phyloP scores from a whole-genome alignment of 2,797 vertebrate genomes.

The Channallabes apus region DNA sequence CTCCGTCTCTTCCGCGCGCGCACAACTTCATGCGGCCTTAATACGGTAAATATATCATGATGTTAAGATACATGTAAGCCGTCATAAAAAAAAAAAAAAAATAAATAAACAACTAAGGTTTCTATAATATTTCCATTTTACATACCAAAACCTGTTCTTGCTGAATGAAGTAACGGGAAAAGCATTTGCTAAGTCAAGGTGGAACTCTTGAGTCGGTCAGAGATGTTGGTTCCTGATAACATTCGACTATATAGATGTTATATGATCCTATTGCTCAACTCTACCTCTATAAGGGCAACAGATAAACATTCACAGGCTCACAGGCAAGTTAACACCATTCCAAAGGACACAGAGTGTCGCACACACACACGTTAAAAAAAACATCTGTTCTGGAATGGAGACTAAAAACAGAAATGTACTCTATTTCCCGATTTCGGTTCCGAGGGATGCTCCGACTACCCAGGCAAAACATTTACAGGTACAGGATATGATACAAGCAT shows the following conservation, averaged over 20 bases:
- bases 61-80: background rate
- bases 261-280: background rate
- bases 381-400: background rate
- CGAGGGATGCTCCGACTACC: constrained; percentile 53
- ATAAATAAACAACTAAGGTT: background rate
- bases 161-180: background rate
- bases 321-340: background rate
- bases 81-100: background rate
- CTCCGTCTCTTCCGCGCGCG: background rate
- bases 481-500: background rate
- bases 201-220: background rate
- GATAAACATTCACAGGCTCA: background rate
- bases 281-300: background rate
- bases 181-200: background rate
- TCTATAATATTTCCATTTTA: background rate
- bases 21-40: background rate
- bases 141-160: background rate
- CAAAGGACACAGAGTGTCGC: background rate
- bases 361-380: constrained; percentile 1
- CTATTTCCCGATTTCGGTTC: constrained; percentile 32
- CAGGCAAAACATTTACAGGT: background rate
- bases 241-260: background rate
- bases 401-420: constrained; percentile 16
- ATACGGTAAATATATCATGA: background rate
- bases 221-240: background rate